Evolutionary conservation across 2,797 vertebrate species (phyloP), one percentile per base, ranked within the genome.

Genomic region (Pseudopleuronectes americanus): DNA sequence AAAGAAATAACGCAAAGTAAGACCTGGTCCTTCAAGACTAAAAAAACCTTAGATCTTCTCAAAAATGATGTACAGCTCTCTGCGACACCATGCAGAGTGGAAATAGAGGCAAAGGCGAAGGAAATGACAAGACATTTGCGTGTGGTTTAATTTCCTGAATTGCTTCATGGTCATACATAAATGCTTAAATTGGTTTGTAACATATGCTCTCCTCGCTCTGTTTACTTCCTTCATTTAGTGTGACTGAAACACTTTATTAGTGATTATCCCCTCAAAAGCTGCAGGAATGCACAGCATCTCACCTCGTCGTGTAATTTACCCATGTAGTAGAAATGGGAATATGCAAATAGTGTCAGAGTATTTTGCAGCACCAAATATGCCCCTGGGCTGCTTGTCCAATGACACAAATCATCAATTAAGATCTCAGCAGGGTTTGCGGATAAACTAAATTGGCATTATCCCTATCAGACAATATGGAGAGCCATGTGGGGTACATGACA

Each of bases 331-430:
- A 82, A 91, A 93, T 87, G 86, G 77, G 81, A 94, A 93, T 94
- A 94, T 95, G 93, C 93, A 93, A 95, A 94, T 94, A 87, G 77
- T 64, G 83, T 72, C 72, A 4, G 85, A 85, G 83, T 85, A 79
- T 90, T 89, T 77, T 77, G 84, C 89, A 83, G 92, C 85, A 86
- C 74, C 69, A 84, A 88, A 92, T 87, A 79, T 91, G 92, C 92
- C 93, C 92, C 88, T 22, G 77, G 92, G 94, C 92, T 93, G 90
- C 90, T 92, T 93, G 92, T 94, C 94, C 94, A 94, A 93, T 90
- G 91, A 95, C 93, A 94, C 94, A 94, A 94, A 94, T 95, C 93
- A 94, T 94, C 93, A 95, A 95, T 94, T 95, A 95, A 92, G 90
- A 94, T 94, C 94, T 90, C 94, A 95, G 94, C 93, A 90, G 93